Base-by-base conservation (phyloP, 2,797 vertebrate genomes). In the Phoxinus dragarum region DNA sequence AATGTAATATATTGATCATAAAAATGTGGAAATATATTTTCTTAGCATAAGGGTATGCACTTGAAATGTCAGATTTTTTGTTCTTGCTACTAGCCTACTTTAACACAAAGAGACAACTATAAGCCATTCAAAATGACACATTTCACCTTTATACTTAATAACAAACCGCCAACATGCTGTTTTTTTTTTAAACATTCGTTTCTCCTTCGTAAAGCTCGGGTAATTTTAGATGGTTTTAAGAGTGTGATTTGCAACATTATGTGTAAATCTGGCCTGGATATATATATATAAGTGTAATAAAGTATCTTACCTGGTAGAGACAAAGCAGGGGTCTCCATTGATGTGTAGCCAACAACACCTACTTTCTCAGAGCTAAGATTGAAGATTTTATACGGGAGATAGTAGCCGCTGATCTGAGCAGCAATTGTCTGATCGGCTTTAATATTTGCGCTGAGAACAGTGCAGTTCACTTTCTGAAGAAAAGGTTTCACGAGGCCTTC, bases 331-430 rank as follows among this genome's bases (percentile, higher is more conserved):
- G 98, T 99, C 89, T 99, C 97, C 90, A 72, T 93, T 0, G 97
- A 96, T 5, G 97, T 98, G 86, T 99, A 99, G 21, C 98, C 98
- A 86, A 99, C 95, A 88, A 99, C 94, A 34, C 94, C 97, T 68
- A 99, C 96, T 71, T 16, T 27, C 91, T 98, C 93, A 0, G 85
- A 72, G 64, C 88, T 93, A 6, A 99, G 87, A 0, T 1, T 2
- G 27, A 98, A 87, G 82, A 96, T 94, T 90, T 94, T 96, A 76
- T 90, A 96, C 0, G 98, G 94, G 0, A 21, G 12, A 81, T 93
- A 96, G 0, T 93, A 92, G 31, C 82, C 92, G 31, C 94, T 93
- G 66, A 98, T 96, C 23, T 93, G 91, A 0, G 94, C 21, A 0
- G 69, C 95, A 82, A 97, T 79, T 0, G 91, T 89, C 0, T 72